Conservation (phyloP, 2,113 vertebrate genomes). For the Diadophis punctatus region DNA sequence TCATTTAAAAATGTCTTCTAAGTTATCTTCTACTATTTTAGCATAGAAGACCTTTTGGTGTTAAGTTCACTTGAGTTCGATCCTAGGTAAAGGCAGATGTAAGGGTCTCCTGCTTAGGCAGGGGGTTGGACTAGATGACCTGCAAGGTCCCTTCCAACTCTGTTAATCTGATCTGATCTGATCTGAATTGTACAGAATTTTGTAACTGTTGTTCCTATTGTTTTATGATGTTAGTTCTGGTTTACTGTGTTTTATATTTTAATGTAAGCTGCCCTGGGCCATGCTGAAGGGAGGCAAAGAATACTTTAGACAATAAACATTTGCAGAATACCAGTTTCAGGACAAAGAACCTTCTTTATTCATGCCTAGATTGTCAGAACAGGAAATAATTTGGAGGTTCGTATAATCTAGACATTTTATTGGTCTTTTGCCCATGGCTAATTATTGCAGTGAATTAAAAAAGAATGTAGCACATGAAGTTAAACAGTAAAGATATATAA, state of each 20-base stretch:
- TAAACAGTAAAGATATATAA: neutral
- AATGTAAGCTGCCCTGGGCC: neutral
- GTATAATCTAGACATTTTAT: neutral
- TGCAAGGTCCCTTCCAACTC: no score
- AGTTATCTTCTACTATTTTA: neutral
- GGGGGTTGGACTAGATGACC: no score
- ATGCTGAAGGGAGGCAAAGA: neutral
- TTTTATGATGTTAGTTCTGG: neutral
- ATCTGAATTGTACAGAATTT: neutral
- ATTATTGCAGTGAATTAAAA: slow-evolving; percentile 21
- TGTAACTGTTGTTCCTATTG: neutral
- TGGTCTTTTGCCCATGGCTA: slow-evolving; percentile 46
- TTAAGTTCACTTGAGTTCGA: neutral
- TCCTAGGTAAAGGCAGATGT: no score
- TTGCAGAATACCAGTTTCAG: neutral
- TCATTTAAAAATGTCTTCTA: neutral
- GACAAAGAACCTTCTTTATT: neutral
- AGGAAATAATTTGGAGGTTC: slow-evolving; percentile 14
- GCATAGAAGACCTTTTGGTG: neutral
- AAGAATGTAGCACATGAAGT: neutral
- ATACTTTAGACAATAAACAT: neutral
- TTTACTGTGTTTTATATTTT: neutral
- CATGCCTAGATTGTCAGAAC: neutral
- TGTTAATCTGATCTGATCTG: no score
- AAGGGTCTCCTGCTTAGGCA: no score